Percentiles rank a stretch among this genome's conserved stretches.
Evolutionary conservation across 2,888 invertebrate species (phyloP).

Genomic region (Chymomyza procnemis): DNA sequence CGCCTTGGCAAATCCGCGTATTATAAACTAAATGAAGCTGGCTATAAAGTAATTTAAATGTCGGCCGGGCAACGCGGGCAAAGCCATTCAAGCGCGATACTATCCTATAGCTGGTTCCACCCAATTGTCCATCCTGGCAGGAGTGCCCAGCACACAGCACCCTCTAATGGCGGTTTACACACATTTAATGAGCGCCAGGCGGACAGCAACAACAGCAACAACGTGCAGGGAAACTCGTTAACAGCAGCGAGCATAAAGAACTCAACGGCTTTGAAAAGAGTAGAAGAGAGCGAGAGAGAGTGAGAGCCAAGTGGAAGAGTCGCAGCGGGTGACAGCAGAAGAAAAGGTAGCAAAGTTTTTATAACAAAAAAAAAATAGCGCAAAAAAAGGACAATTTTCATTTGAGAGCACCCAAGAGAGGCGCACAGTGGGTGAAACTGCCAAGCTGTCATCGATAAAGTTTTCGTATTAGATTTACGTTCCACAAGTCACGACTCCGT

Average conservation of each 20-base stretch:
- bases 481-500: too few relatives aligned
- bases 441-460: too few relatives aligned
- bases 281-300: background rate
- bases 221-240: constrained; percentile 31
- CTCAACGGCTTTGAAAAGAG: constrained; percentile 20
- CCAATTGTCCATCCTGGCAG: background rate
- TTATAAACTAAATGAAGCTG: constrained; percentile 61
- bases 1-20: constrained; percentile 35
- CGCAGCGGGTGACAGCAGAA: constrained; percentile 14
- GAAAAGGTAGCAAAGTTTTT: constrained; percentile 46
- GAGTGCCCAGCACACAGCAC: constrained; percentile 8
- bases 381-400: constrained; percentile 42
- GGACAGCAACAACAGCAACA: background rate
- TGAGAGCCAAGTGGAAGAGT: background rate
- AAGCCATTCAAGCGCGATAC: constrained; percentile 12
- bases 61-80: constrained; percentile 27
- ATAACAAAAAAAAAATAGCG: constrained; percentile 26
- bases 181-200: constrained; percentile 47
- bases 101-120: background rate
- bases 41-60: constrained; percentile 67
- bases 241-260: constrained; percentile 33
- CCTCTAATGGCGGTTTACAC: constrained; percentile 43
- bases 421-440: too few relatives aligned
- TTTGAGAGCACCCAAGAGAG: constrained; percentile 20
- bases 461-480: too few relatives aligned